Evolutionary conservation across 2,888 invertebrate genomes (phyloP).

Genomic region (Trichacis sp.): DNA sequence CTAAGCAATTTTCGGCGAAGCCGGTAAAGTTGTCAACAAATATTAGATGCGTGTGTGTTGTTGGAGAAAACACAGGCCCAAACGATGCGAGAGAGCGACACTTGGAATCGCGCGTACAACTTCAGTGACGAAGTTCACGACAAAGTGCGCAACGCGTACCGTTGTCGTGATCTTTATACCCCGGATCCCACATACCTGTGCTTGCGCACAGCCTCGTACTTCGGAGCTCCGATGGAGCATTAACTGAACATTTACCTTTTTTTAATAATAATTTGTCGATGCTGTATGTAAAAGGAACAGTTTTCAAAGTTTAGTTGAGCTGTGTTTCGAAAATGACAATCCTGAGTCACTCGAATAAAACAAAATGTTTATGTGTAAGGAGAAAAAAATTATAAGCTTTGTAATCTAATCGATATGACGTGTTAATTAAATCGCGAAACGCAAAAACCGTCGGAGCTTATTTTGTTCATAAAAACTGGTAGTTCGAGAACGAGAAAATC

Average conservation of each 20-base stretch:
- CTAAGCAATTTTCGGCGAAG: no score
- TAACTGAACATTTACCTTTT: conserved; percentile 15
- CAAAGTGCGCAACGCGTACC: conserved; percentile 61
- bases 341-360: no score
- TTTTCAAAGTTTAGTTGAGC: no score
- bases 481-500: no score
- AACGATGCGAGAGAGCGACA: conserved; percentile 15
- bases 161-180: conserved; percentile 63
- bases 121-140: conserved; percentile 50
- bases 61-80: not conserved
- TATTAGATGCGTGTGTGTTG: not conserved
- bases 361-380: no score
- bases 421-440: no score
- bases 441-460: no score
- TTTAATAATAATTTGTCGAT: conserved; percentile 5
- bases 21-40: not conserved
- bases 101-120: conserved; percentile 23
- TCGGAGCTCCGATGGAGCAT: conserved; percentile 27
- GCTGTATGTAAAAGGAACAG: no score
- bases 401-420: no score
- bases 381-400: no score
- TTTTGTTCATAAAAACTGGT: no score
- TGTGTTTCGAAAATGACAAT: no score
- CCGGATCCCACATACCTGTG: conserved; percentile 61
- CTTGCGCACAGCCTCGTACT: conserved; percentile 54